Evolutionary conservation across 2,113 vertebrate genomes (phyloP).

Genomic region (Muscicapa adusta): DNA sequence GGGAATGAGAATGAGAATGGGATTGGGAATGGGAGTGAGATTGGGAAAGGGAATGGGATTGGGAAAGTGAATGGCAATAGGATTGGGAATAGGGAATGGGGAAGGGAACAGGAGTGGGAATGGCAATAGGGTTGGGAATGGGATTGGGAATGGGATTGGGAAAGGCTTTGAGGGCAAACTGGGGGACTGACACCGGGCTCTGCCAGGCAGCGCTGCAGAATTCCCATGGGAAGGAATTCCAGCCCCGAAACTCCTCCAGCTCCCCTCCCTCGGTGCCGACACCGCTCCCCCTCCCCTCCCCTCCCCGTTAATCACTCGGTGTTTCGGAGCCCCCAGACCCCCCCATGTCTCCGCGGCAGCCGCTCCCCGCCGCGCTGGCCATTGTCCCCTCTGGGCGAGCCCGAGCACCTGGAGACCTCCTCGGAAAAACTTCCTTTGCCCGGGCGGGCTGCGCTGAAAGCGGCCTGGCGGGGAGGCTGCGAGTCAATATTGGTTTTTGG

Average conservation of each 20-base stretch:
- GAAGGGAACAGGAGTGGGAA: background rate
- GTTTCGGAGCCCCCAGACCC: background rate
- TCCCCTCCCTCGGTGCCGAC: background rate
- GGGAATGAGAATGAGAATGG: background rate
- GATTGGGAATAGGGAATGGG: background rate
- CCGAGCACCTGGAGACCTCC: conserved; percentile 52
- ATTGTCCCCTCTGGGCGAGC: background rate
- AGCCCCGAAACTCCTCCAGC: background rate
- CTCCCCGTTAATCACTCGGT: background rate
- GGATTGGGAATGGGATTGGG: no score
- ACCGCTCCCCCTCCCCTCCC: background rate
- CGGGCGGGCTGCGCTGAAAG: conserved; percentile 53
- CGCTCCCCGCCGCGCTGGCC: background rate
- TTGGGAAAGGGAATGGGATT: no score
- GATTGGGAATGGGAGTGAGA: no score
- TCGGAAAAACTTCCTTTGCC: conserved; percentile 50
- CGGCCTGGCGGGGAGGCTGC: conserved; percentile 31
- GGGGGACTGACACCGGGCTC: background rate
- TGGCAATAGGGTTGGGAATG: no score
- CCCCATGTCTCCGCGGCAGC: background rate
- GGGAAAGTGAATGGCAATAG: no score
- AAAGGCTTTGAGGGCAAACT: background rate
- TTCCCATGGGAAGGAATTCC: background rate
- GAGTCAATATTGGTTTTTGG: conserved; percentile 40
- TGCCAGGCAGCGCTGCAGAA: accelerated